Evolutionary conservation across 2,797 vertebrate genomes (phyloP).

Genomic region (Ctenopoma kingsleyae): DNA sequence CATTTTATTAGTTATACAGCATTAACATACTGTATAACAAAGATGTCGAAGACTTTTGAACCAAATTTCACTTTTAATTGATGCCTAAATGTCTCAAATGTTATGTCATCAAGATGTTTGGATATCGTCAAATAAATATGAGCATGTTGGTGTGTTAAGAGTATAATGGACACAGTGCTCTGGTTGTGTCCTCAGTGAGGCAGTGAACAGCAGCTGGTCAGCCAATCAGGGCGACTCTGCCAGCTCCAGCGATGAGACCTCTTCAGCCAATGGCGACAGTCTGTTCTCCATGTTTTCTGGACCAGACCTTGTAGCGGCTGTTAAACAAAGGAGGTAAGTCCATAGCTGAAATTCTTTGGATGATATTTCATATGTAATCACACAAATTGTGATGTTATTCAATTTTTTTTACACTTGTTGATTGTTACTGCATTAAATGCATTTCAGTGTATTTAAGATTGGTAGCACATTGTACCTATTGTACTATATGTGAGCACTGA

Average conservation of each 20-base stretch:
- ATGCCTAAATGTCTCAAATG: not conserved
- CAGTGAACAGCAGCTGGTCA: slow-evolving; percentile 93
- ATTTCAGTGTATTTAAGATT: too few species aligned
- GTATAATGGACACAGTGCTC: not conserved
- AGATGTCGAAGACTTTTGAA: too few species aligned
- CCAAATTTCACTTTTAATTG: not conserved
- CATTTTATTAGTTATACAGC: not conserved
- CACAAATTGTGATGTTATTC: not conserved
- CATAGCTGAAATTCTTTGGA: not conserved
- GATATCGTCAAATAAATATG: not conserved
- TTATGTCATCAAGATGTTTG: not conserved
- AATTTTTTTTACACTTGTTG: not conserved
- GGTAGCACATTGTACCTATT: not conserved
- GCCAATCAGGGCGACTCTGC: slow-evolving; percentile 97
- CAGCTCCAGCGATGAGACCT: slow-evolving; percentile 98
- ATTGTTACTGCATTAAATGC: not conserved
- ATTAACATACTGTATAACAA: too few species aligned
- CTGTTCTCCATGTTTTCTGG: slow-evolving; percentile 99
- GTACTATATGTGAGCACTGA: not conserved
- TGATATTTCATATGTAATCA: not conserved
- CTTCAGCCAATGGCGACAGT: slow-evolving; percentile 97
- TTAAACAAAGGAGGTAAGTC: slow-evolving; percentile 94
- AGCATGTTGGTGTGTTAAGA: not conserved
- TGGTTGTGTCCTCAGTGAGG: slow-evolving; percentile 81
- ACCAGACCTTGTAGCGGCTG: slow-evolving; percentile 97